Evolutionary conservation across 2,888 invertebrate genomes (phyloP).

Genomic region (Ganaspis brasiliensis): DNA sequence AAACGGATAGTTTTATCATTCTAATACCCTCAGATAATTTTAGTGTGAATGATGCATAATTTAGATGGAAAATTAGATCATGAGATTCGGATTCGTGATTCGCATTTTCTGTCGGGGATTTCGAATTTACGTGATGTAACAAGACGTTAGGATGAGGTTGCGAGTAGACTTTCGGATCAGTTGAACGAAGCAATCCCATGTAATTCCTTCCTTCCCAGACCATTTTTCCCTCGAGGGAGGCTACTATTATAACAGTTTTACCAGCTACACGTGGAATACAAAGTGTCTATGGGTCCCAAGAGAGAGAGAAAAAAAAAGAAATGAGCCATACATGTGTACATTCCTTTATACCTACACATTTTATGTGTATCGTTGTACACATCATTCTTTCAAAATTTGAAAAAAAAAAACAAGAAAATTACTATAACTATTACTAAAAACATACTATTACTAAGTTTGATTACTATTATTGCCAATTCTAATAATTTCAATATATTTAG

Average conservation of each 20-base stretch:
- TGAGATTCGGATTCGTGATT: conserved; percentile 44
- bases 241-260: conserved; percentile 76
- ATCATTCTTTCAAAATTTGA: not conserved
- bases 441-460: no score
- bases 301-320: conserved; percentile 47
- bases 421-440: no score
- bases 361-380: not conserved
- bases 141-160: conserved; percentile 37
- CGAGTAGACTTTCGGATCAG: conserved; percentile 41
- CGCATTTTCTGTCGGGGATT: conserved; percentile 49
- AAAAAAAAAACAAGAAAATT: no score
- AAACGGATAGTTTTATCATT: no score
- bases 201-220: conserved; percentile 53
- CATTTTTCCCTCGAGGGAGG: conserved; percentile 66
- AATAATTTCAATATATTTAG: no score
- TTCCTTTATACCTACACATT: not conserved
- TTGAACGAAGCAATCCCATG: conserved; percentile 55
- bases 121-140: conserved; percentile 56
- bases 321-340: not conserved
- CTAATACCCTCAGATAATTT: no score
- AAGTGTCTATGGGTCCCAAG: conserved; percentile 70
- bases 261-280: conserved; percentile 73
- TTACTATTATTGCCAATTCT: no score
- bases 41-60: not conserved
- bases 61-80: conserved; percentile 22